phyloP scores from a whole-genome alignment of 2,797 vertebrate genomes.

The Notolepis coatsorum region DNA sequence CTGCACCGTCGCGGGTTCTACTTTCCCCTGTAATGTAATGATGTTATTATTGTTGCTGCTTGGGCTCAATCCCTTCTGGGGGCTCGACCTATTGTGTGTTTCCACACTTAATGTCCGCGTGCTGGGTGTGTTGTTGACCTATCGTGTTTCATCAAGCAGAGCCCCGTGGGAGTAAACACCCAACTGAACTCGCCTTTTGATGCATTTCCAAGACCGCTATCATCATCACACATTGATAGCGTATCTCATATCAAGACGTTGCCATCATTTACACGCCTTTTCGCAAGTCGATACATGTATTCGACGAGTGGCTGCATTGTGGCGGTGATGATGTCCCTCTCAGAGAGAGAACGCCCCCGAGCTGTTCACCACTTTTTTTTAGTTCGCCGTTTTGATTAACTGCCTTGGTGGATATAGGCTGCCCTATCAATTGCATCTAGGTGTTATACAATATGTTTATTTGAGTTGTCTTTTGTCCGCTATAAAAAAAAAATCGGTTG shows the following conservation, averaged over 20 bases:
- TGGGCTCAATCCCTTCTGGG: constrained; percentile 24
- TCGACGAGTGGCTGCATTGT: constrained; percentile 10
- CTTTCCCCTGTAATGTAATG: constrained; percentile 28
- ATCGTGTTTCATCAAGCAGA: background rate
- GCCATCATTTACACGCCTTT: background rate
- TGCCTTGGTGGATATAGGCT: background rate
- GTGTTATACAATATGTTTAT: constrained; percentile 5
- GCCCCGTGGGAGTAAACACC: background rate
- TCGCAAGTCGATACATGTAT: constrained; percentile 7
- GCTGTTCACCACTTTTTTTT: constrained; percentile 23
- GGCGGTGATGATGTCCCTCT: constrained; percentile 41
- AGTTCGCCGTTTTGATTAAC: constrained; percentile 27
- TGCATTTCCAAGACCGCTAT: background rate
- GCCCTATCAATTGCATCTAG: background rate
- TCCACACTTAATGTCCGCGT: background rate
- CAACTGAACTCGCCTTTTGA: background rate
- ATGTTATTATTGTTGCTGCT: constrained; percentile 40
- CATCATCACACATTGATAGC: background rate
- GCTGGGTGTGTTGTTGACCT: constrained; percentile 21
- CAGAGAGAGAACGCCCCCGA: constrained; percentile 55
- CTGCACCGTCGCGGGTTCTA: constrained; percentile 36
- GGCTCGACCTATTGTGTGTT: constrained; percentile 47
- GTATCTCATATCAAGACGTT: no score
- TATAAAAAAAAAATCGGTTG: background rate
- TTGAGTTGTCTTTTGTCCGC: background rate